A percentile compares a stretch with the other conserved stretches of the same genome.
Conservation (phyloP, 2,113 vertebrate species). For the Apus apus region DNA sequence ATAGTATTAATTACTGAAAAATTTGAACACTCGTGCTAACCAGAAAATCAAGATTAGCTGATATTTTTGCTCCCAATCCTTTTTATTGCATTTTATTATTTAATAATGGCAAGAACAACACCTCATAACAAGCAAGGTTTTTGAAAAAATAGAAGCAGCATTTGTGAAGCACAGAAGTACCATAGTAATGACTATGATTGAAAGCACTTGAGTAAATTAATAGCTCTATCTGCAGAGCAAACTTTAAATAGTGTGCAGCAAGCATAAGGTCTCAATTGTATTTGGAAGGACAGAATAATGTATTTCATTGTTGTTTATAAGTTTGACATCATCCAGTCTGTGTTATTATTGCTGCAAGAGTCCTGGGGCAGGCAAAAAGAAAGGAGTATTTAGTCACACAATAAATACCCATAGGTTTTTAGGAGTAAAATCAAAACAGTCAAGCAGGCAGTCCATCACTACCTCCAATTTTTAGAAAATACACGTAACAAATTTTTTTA, state of each 20-base stretch:
- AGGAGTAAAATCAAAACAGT: background rate
- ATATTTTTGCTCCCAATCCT: background rate
- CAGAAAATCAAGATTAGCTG: background rate
- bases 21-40: background rate
- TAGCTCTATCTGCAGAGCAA: background rate
- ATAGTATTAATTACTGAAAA: background rate
- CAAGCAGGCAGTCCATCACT: background rate
- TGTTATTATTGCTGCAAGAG: background rate
- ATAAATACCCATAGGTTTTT: background rate
- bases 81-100: background rate
- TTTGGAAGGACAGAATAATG: background rate
- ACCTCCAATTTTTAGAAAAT: background rate
- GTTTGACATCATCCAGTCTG: background rate
- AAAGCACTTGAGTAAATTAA: background rate
- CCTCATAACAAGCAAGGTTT: background rate
- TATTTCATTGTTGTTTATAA: background rate
- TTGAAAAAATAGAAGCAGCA: background rate
- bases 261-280: background rate
- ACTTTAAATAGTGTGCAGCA: background rate
- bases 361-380: background rate
- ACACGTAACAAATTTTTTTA: background rate
- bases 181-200: background rate
- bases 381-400: background rate
- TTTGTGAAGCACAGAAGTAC: background rate
- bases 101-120: background rate